phyloP scores from a whole-genome alignment of 2,113 vertebrate genomes.

The Aldabrachelys gigantea region DNA sequence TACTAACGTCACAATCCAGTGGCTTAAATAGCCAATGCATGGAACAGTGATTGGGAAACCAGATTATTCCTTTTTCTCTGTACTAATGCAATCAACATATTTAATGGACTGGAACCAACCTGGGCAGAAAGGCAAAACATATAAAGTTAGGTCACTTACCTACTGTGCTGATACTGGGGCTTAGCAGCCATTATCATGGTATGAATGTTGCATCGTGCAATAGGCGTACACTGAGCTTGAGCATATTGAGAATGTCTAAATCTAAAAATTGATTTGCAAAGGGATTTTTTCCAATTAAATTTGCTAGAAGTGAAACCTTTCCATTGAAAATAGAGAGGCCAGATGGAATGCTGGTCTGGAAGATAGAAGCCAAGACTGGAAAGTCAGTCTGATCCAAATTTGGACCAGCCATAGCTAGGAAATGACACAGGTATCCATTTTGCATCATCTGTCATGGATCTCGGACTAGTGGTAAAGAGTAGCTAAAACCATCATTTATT shows the following conservation, averaged over 20 bases:
- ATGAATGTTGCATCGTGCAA: not conserved
- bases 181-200: conserved; percentile 6
- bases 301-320: not conserved
- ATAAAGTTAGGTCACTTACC: conserved; percentile 18
- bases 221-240: not conserved
- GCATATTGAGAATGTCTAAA: not conserved
- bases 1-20: conserved; percentile 47
- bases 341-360: not conserved
- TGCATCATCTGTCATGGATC: not conserved
- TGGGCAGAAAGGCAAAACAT: not conserved
- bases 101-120: conserved; percentile 59
- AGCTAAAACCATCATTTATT: not conserved
- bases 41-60: conserved; percentile 35
- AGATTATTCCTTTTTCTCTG: conserved; percentile 33
- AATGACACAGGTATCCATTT: not conserved
- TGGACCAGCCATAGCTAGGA: not conserved
- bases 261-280: conserved; percentile 32
- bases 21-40: conserved; percentile 3
- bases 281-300: not conserved
- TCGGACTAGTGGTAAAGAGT: not conserved
- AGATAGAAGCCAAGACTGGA: not conserved
- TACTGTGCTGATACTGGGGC: not conserved
- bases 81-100: conserved; percentile 40
- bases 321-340: not conserved
- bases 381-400: not conserved